Percentiles rank a stretch among this genome's conserved stretches.
phyloP scores from a whole-genome alignment of 2,113 vertebrate genomes.

The Anhinga rufa region DNA sequence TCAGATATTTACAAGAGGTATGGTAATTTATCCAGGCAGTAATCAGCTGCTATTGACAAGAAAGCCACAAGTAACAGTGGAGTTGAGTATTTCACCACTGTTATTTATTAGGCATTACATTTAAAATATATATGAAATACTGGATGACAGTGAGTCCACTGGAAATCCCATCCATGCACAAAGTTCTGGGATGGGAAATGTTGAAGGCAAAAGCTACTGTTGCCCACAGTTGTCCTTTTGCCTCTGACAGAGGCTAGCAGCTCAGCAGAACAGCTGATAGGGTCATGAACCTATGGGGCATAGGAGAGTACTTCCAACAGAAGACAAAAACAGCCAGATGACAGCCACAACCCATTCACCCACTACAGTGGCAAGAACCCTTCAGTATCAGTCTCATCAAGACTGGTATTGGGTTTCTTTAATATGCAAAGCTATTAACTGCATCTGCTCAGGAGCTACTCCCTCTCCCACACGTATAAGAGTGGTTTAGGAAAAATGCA shows the following conservation, averaged over 20 bases:
- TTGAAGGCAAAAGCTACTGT: neutral
- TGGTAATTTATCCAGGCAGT: neutral
- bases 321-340: neutral
- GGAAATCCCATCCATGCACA: neutral
- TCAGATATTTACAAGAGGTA: neutral
- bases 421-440: neutral
- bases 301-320: neutral
- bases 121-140: neutral
- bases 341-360: neutral
- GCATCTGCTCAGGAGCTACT: neutral
- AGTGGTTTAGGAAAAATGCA: neutral
- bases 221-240: neutral
- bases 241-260: neutral
- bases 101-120: neutral
- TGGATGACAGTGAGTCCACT: neutral
- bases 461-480: neutral
- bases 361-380: neutral
- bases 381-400: neutral
- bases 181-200: neutral
- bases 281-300: neutral
- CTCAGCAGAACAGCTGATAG: neutral
- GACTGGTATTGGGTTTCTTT: neutral
- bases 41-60: neutral
- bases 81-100: neutral
- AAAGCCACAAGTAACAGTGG: neutral